Base-by-base conservation (phyloP, 1,140 invertebrate genomes). In the Apis cerana region DNA sequence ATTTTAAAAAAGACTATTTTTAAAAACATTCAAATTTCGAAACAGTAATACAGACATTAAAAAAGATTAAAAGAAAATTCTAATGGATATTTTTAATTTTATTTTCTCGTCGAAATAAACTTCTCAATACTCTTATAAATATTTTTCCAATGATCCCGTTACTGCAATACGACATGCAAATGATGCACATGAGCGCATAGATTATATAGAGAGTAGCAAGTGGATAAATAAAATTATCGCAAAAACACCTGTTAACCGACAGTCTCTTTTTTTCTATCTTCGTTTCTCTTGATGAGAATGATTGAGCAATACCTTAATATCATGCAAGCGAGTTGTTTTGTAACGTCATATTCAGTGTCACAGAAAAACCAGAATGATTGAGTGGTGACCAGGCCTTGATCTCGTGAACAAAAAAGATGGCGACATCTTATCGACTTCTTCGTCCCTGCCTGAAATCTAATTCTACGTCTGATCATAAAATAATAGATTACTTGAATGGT, bases 341-440 rank as follows among this genome's bases (percentile, higher is more conserved):
- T 54, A 74, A 64, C 59, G 50, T 27, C 15, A 12, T n/a, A 23
- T 72, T 17, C 13, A 56, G 27, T 15, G 50, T 10, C 50, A 48
- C 27, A 74, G 33, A 74, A 72, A 71, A 61, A 33, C 69, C 58
- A 58, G 59, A 80, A 64, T 72, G 69, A 80, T 69, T 65, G 77
- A 80, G 65, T 23, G 69, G 0, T 64, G 78, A 72, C 78, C 78
- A 59, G 59, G 69, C 78, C 78, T 80, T 80, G 78, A 80, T 80
- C 78, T 64, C 68, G 23, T 27, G 43, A 50, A 62, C n/a, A 19
- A 43, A 43, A 43, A 43, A 74, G 54, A 54, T 23, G 59, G 23
- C 19, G 5, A 21, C 10, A 2, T 56, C 67, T 27, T n/a, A 15
- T 19, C 10, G 21, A 15, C n/a, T 64, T 76, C 67, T 67, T 77